phyloP scores from a whole-genome alignment of 2,113 vertebrate genomes.

The Butorides virescens region DNA sequence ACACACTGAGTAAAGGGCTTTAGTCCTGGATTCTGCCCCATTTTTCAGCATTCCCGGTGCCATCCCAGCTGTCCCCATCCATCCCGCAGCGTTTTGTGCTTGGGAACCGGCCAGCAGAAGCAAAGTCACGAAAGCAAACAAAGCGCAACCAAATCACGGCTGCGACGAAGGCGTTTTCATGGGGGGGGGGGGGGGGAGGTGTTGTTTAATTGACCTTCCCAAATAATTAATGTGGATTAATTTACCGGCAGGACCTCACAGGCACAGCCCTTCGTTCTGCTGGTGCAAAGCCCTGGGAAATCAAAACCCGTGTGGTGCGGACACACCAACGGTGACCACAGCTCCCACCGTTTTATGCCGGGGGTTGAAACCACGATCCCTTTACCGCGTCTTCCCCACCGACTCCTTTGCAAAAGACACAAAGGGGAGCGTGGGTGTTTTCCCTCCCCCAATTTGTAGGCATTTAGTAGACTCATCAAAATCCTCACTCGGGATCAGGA shows the following conservation, averaged over 20 bases:
- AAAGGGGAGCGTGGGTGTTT: not conserved
- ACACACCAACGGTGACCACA: rapidly evolving
- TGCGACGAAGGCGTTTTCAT: rapidly evolving
- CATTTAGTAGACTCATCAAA: constrained; percentile 10
- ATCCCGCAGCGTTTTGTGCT: rapidly evolving
- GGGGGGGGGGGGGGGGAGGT: too few species aligned
- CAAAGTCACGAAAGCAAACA: not conserved
- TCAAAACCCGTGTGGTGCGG: rapidly evolving
- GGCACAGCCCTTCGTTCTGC: not conserved
- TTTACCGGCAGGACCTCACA: not conserved
- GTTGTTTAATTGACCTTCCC: not conserved
- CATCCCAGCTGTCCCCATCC: not conserved
- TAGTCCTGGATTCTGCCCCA: not conserved
- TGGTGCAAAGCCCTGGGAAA: not conserved
- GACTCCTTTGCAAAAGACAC: not conserved
- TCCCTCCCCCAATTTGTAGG: not conserved
- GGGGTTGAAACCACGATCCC: not conserved
- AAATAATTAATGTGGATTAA: not conserved
- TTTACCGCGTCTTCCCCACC: not conserved
- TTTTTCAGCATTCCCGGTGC: not conserved
- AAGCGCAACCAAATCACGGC: rapidly evolving
- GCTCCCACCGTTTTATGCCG: rapidly evolving
- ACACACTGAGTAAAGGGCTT: not conserved
- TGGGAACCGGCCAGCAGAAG: not conserved
- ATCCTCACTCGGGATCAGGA: not conserved